Evolutionary conservation across 2,797 vertebrate species (phyloP), one percentile per base, ranked within the genome.

Genomic region (Tenualosa ilisha): DNA sequence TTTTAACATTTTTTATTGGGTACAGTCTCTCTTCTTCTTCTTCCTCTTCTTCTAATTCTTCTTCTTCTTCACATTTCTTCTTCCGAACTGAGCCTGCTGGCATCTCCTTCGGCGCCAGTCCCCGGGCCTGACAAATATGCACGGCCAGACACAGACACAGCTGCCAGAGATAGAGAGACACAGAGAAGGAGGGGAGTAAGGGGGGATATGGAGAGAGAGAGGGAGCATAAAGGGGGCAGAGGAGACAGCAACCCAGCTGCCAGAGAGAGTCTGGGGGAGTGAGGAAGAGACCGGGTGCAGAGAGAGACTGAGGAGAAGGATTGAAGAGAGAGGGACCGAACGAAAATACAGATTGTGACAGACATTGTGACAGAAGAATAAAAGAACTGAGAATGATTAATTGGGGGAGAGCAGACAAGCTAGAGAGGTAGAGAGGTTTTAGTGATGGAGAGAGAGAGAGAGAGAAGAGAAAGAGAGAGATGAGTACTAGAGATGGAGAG

Each of bases 1-100:
- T 94, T 94, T 95, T 94, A 94, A 93, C 91, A 94, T 93, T 94
- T 94, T 95, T 95, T 94, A 93, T 93, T 93, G 93, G 93, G 93
- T 90, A 90, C 91, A 91, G 86, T 40, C 31, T 13, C 12, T 31
- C 24, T 72, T 40, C 24, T 68, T 26, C 17, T 56, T 56, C 3
- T 56, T 37, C 37, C 37, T 31, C 51, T 53, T 53, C 12, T 26
- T 26, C 91, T 93, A 11, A 3, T 13, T 72, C 37, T 72, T 31
- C 51, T 53, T 53, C 12, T 26, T 26, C 91, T 93, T 91, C 91
- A 90, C 92, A 91, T 85, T 59, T 89, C 54, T 54, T 86, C 81
- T 65, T 88, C 84, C 40, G 72, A 88, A 83, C 85, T 15, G 68
- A 90, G 84, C 84, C 68, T 87, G 85, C 87, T 87, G 88, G 86